Conservation (phyloP, 2,888 invertebrate species). For the Drosophila anomelani region DNA sequence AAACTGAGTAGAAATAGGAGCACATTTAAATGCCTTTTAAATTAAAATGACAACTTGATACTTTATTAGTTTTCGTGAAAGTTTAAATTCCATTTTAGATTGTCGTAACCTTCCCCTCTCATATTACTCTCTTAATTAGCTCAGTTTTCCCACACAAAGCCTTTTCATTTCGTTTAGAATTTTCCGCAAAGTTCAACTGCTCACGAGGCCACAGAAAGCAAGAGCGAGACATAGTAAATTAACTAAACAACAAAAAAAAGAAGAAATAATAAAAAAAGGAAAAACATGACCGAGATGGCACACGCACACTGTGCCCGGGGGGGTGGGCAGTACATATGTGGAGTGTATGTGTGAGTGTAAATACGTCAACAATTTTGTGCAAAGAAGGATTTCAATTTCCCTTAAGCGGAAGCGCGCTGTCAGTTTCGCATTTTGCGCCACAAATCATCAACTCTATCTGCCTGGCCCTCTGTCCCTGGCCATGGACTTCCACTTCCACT, state of each 20-base stretch:
- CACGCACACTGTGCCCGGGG: conserved; percentile 3
- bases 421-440: conserved; percentile 75
- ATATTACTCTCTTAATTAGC: background rate
- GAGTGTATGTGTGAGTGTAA: conserved; percentile 44
- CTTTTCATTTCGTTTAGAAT: background rate
- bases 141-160: background rate
- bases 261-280: background rate
- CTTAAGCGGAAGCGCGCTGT: conserved; percentile 74
- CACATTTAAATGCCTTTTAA: fast-evolving
- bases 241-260: background rate
- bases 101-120: no score
- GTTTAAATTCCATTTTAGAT: background rate
- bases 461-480: conserved; percentile 38
- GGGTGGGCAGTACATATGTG: background rate
- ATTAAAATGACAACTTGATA: background rate
- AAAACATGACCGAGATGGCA: conserved; percentile 5
- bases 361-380: conserved; percentile 78
- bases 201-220: background rate
- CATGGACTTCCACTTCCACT: conserved; percentile 31
- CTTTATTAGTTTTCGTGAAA: no score
- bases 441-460: conserved; percentile 80
- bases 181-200: conserved; percentile 20
- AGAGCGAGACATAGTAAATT: conserved; percentile 8
- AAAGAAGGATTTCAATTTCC: conserved; percentile 81
- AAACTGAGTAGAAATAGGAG: no score